Base-by-base conservation (phyloP, 2,888 invertebrate genomes). In the Caenorhabditis angaria region DNA sequence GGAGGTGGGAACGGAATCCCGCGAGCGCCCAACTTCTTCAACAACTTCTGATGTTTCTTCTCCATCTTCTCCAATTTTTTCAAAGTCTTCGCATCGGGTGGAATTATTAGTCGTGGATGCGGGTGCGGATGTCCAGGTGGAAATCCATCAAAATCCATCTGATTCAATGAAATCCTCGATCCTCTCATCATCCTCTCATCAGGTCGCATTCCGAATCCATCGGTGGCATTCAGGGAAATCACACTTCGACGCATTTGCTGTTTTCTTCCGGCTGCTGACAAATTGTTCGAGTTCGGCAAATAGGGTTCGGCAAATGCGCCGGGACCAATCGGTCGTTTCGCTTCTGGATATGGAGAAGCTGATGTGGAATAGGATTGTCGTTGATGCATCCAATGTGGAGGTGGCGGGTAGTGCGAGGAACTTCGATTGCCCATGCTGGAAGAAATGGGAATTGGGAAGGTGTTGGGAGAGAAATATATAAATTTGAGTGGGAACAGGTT, bases 61-160 rank as follows among this genome's bases (percentile, higher is more conserved):
- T 79, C 77, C 70, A 79, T 73, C 47, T 79, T 79, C 55, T 79
- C 79, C 32, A 79, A 55, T 56, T 79, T 79, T 51, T 79, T 79
- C 27, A 79, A 57, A n/a, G 79, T 79, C 57, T 79, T 79, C 50
- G 74, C 67, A 57, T 77, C 77, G 10, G 70, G 73, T 48, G 68
- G 66, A 48, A 73, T 32, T 27, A 72, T 58, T 25, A 59, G 20
- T 2, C 61, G 58, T 4, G 66, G 73, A 1, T 60, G 70, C 10
- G 68, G 71, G 20, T 59, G 55, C 0, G 72, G 24, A n/a, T 14
- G n/a, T n/a, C 22, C 25, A 24, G 67, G 53, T n/a, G 66, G 51
- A 2, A 41, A 28, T 14, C 22, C 64, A 53, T 78, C 78, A 29
- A 76, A 71, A 22, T 70, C 72, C 53, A 76, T 56, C 53, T 77